These are phyloP conservation scores for Lonchura striata DNA, from an alignment of 2,113 vertebrate genomes.

Conservation along the genomic window DNA sequence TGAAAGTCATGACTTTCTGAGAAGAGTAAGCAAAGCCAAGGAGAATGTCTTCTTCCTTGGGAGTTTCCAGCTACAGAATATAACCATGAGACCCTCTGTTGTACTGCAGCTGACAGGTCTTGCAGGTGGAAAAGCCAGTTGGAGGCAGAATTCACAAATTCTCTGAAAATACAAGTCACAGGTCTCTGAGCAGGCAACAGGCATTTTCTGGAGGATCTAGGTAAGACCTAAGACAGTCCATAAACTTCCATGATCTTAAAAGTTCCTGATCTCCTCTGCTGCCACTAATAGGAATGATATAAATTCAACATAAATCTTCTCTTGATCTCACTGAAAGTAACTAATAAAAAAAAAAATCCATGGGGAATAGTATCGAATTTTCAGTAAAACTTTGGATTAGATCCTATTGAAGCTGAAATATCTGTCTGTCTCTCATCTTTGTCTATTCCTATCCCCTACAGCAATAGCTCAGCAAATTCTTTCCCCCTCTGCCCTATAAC, in stretches of 20 bases:
- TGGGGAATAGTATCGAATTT: neutral
- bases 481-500: slow-evolving; percentile 39
- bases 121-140: neutral
- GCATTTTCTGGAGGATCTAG: neutral
- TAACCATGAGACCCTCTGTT: neutral
- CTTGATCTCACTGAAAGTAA: neutral
- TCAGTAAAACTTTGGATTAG: slow-evolving; percentile 53
- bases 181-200: neutral
- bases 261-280: neutral
- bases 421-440: slow-evolving; percentile 38
- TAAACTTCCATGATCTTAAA: neutral
- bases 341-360: neutral
- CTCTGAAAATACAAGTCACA: neutral
- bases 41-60: neutral
- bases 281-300: neutral
- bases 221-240: neutral
- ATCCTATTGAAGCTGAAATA: slow-evolving; percentile 38
- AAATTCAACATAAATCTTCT: neutral
- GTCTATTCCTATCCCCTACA: slow-evolving; percentile 40
- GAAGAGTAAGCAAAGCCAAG: neutral
- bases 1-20: neutral
- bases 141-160: neutral
- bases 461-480: slow-evolving; percentile 58
- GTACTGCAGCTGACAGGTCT: neutral
- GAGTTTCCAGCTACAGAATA: neutral